Conservation (phyloP, 2,113 vertebrate genomes). For the Hydrochoerus hydrochaeris region DNA sequence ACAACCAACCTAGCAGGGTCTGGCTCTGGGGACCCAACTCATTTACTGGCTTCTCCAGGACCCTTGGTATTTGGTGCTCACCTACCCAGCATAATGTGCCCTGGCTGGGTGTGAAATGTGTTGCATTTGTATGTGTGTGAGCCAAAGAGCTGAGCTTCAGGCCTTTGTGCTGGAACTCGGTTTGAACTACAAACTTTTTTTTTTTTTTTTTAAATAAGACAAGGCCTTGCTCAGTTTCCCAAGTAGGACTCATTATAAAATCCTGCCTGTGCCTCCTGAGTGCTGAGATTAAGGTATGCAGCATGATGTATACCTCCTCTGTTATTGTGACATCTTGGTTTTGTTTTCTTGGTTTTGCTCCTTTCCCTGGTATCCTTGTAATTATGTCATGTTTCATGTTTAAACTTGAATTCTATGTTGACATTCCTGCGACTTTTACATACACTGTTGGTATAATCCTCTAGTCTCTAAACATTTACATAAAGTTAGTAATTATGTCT, state of each 20-base stretch:
- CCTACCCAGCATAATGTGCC: not conserved
- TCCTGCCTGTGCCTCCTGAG: not conserved
- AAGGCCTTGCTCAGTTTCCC: not conserved
- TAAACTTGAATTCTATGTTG: not conserved
- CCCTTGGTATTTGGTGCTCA: not conserved
- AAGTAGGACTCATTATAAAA: not conserved
- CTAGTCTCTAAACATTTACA: not conserved
- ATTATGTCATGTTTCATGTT: not conserved
- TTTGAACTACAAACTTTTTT: not conserved
- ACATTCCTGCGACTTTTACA: not conserved
- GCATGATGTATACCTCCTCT: not conserved
- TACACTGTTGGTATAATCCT: not conserved
- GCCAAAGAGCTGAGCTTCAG: not conserved
- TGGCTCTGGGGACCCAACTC: too few relatives aligned
- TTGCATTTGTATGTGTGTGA: not conserved
- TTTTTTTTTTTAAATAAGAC: not conserved
- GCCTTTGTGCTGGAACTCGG: not conserved
- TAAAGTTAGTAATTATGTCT: constrained; percentile 21
- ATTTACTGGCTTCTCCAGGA: not conserved
- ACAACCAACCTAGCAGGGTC: not conserved
- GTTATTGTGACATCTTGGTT: not conserved
- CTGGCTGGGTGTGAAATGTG: not conserved
- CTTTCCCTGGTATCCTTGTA: not conserved
- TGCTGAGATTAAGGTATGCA: too few relatives aligned
- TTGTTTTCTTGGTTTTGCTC: not conserved